Evolutionary conservation across 2,888 invertebrate species (phyloP).

Genomic region (Ichneumoninae sp.): DNA sequence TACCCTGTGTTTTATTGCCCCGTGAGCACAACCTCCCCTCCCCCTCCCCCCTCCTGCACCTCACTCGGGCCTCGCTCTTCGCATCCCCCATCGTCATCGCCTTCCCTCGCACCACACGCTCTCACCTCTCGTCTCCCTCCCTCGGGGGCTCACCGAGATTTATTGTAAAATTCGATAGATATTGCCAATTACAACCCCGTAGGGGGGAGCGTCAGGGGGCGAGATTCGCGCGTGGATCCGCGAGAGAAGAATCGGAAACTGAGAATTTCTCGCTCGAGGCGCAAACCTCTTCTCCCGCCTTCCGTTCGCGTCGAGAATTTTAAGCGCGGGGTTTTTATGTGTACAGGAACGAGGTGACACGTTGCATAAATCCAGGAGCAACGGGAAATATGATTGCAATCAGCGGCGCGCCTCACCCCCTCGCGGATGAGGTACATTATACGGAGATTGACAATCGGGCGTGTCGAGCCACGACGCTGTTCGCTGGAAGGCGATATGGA

Average conservation of each 20-base stretch:
- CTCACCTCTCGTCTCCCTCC: conserved; percentile 54
- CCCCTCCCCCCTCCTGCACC: conserved; percentile 41
- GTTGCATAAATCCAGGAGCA: conserved; percentile 75
- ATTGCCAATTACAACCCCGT: conserved; percentile 80
- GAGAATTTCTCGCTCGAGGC: conserved; percentile 52
- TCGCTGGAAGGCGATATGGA: neutral
- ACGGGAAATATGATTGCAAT: conserved; percentile 78
- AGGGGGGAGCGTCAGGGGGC: neutral
- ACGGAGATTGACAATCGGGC: neutral
- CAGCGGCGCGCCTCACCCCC: conserved; percentile 41
- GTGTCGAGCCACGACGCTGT: neutral
- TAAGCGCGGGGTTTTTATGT: conserved; percentile 74
- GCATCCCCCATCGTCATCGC: conserved; percentile 15
- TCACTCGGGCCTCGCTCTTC: conserved; percentile 50
- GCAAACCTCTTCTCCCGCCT: conserved; percentile 45
- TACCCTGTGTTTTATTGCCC: conserved; percentile 79
- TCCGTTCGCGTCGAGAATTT: conserved; percentile 63
- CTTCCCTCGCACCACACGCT: conserved; percentile 8
- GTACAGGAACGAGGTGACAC: conserved; percentile 72
- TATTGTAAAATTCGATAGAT: conserved; percentile 83
- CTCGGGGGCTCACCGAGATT: conserved; percentile 73
- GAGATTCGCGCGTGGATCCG: neutral
- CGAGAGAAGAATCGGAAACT: conserved; percentile 28
- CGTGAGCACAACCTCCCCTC: conserved; percentile 61
- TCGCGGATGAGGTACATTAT: neutral